Base-by-base conservation (phyloP, 2,113 vertebrate species). In the Percina caprodes region DNA sequence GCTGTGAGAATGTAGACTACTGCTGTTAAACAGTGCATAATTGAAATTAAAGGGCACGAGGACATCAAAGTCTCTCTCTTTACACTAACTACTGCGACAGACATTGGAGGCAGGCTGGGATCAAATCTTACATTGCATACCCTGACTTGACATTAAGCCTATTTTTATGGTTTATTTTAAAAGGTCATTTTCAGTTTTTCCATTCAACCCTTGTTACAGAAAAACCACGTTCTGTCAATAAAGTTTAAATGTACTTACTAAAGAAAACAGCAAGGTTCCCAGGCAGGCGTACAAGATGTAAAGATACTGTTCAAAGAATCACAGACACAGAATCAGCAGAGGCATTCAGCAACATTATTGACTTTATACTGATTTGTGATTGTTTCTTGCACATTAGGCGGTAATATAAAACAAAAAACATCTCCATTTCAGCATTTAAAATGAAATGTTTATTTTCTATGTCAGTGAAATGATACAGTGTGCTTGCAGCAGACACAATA, bases 201-300 rank as follows among this genome's bases (percentile, higher is more conserved):
- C 0, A 52, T 60, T 62, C 52, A 11, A 58, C 24, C 10, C 62
- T 55, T 52, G 49, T 33, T 33, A n/a, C 18, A 12, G 26, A 45
- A 69, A 11, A 80, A 61, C 0, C 63, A 35, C 9, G 55, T 65
- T 62, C 3, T 77, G 42, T 76, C 55, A 59, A 16, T 19, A 48
- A 26, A 46, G 21, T 79, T 30, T 42, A 56, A 24, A 48, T 58
- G 39, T 87, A 95, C 96, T 96, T 91, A 96, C 95, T 14, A 95
- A 15, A 61, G 96, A 96, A 90, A 97, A 97, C 74, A 97, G 0
- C 70, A 95, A 6, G 5, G 96, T 96, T 84, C 94, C 95, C 35
- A 97, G 80, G 10, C 86, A 94, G 46, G 95, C 93, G 54, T 96
- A 96, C 4, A 88, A 0, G 62, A 96, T 93, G 86, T 95, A 80